phyloP scores from a whole-genome alignment of 1,140 invertebrate species.

The Orius laevigatus region DNA sequence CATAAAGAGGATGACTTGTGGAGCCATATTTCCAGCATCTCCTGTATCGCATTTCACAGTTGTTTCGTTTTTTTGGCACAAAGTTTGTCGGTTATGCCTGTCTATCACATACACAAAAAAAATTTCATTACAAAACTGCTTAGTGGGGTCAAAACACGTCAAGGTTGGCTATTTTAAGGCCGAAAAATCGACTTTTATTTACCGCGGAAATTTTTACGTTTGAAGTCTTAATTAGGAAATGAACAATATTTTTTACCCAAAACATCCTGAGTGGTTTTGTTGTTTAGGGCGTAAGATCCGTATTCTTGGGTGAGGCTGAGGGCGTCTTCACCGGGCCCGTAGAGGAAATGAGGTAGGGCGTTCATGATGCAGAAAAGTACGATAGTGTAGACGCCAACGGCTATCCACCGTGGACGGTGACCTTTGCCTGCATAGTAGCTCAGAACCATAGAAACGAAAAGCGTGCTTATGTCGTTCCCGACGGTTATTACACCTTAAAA shows the following conservation, averaged over 20 bases:
- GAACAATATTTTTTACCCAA: constrained; percentile 6
- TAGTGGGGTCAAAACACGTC: neutral
- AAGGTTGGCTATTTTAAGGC: neutral
- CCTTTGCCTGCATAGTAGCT: constrained; percentile 50
- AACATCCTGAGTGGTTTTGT: constrained; percentile 13
- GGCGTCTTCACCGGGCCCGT: constrained; percentile 50
- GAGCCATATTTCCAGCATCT: constrained; percentile 27
- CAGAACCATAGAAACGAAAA: constrained; percentile 39
- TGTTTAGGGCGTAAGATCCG: constrained; percentile 17
- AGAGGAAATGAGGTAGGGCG: constrained; percentile 53
- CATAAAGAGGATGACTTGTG: constrained; percentile 34
- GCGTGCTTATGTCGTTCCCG: constrained; percentile 45
- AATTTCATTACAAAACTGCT: neutral
- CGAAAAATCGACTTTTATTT: neutral
- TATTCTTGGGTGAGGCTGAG: constrained; percentile 45
- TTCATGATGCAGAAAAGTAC: constrained; percentile 50
- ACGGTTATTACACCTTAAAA: constrained; percentile 46
- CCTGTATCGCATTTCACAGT: constrained; percentile 21
- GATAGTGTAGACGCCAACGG: constrained; percentile 48
- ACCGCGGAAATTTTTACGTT: too few relatives aligned
- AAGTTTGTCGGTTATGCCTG: constrained; percentile 15
- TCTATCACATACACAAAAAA: constrained; percentile 7
- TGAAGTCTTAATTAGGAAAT: neutral
- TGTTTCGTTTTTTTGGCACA: constrained; percentile 20
- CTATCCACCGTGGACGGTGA: constrained; percentile 54